A percentile compares a stretch with the other conserved stretches of the same genome.
Conservation (phyloP, 2,113 vertebrate species). For the Globicephala melas region DNA sequence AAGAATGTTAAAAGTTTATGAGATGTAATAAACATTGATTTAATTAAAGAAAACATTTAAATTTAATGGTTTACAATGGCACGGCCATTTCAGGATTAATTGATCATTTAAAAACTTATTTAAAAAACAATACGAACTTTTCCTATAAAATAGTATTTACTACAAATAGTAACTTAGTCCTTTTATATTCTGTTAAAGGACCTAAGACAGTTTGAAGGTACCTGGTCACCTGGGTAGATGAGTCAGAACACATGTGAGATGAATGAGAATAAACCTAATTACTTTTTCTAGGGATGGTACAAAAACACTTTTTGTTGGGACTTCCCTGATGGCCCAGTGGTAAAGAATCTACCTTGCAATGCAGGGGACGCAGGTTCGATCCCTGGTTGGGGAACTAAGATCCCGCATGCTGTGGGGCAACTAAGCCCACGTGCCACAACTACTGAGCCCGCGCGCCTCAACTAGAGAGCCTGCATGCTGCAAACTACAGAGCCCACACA, state of each 20-base stretch:
- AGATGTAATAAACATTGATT: background rate
- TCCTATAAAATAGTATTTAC: background rate
- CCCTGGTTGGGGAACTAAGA: too few species aligned
- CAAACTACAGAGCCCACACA: too few species aligned
- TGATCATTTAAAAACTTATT: background rate
- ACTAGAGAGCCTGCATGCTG: too few species aligned
- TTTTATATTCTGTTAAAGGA: background rate
- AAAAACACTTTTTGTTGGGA: background rate
- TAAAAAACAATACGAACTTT: background rate
- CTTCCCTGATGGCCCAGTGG: too few species aligned
- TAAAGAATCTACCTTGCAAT: too few species aligned
- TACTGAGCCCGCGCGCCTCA: too few species aligned
- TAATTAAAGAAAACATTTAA: background rate
- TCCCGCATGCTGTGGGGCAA: too few species aligned
- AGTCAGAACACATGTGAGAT: background rate
- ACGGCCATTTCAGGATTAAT: background rate
- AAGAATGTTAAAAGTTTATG: background rate
- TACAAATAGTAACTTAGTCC: background rate
- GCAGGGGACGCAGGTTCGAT: too few species aligned
- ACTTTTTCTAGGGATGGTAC: background rate
- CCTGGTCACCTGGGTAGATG: background rate
- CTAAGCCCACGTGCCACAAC: too few species aligned
- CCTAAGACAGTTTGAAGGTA: background rate
- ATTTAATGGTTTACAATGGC: background rate
- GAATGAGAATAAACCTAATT: background rate